Base-by-base conservation (phyloP, 2,888 invertebrate species). In the Beris chalybata region DNA sequence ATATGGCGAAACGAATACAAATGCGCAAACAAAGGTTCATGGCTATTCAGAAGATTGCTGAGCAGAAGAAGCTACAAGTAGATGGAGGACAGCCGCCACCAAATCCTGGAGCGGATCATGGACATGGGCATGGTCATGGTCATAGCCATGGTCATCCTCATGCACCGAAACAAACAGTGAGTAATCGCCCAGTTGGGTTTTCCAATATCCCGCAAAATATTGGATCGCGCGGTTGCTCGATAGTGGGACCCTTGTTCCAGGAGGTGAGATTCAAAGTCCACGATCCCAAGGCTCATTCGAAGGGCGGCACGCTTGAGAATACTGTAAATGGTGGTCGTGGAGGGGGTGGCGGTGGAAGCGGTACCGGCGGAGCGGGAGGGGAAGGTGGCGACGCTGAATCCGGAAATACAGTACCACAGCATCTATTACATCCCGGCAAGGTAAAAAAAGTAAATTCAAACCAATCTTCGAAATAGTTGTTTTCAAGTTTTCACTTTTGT, bases 1-100 rank as follows among this genome's bases (percentile, higher is more conserved):
- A 97, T 83, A 93, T 97, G 92, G 95, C 95, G 74, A 97, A 96
- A 85, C 87, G 95, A 82, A 93, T 96, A 83, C 95, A 95, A 82
- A 95, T 96, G 93, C 87, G 95, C 79, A 94, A 95, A 84, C 94
- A 93, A 82, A 88, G 94, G 79, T 93, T 93, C 83, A 85, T 91
- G 80, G 91, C 92, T 69, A 90, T 93, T 76, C 93, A 94, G 81
- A 95, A 95, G 84, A 91, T 95, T 80, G 93, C 93, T 72, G 92
- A 93, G 76, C 92, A 94, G 83, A 93, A 94, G 85, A 93, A 93
- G 83, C 84, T 92, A 72, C 89, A 90, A 74, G 89, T 91, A 72
- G 91, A 92, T 79, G 90, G 90, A 73, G 76, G 87, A 85, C 72
- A 92, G 90, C 79, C 88, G 90, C 77, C 85, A 88, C 84, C 89